Base-by-base conservation (phyloP, 2,797 vertebrate species). In the Spinus pinus region DNA sequence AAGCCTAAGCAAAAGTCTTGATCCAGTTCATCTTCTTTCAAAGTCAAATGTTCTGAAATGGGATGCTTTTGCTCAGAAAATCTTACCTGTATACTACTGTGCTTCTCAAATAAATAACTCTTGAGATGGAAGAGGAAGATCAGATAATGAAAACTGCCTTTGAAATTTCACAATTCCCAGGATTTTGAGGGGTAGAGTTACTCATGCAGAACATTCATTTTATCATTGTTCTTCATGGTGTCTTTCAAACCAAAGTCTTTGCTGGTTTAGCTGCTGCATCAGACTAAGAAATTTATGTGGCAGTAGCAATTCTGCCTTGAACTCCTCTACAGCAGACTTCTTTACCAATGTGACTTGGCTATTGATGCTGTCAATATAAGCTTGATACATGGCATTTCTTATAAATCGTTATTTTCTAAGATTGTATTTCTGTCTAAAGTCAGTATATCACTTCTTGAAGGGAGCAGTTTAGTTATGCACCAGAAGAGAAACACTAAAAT, bases 401-500 rank as follows among this genome's bases (percentile, higher is more conserved):
- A 71, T 53, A 85, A 85, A 85, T 80, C 0, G 0, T 66, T 90
- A 73, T 91, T 92, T 86, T 91, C 27, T 71, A 50, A 33, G 49
- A 77, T 57, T 74, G 16, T 80, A 46, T 87, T 94, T 77, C 85
- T 88, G 28, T 89, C 81, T 50, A 3, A 93, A 94, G 66, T 83
- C 72, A 33, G 16, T 66, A 83, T 61, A 85, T 71, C 64, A 49
- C 19, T 50, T 90, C 53, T 78, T 89, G 74, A 92, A 73, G 39
- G 39, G 23, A 88, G 15, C 15, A 56, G 58, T 93, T 93, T 86
- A 93, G 46, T 89, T 94, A 92, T 92, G 71, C 53, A 71, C 12
- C 56, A 66, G 56, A 70, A 73, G 31, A 77, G 70, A 79, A 94
- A 62, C 33, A 65, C 30, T 77, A 42, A 90, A 69, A 53, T 64